Percentiles rank a stretch among this genome's conserved stretches.
Evolutionary conservation across 2,113 vertebrate species (phyloP).

Genomic region (Cottus gobio): DNA sequence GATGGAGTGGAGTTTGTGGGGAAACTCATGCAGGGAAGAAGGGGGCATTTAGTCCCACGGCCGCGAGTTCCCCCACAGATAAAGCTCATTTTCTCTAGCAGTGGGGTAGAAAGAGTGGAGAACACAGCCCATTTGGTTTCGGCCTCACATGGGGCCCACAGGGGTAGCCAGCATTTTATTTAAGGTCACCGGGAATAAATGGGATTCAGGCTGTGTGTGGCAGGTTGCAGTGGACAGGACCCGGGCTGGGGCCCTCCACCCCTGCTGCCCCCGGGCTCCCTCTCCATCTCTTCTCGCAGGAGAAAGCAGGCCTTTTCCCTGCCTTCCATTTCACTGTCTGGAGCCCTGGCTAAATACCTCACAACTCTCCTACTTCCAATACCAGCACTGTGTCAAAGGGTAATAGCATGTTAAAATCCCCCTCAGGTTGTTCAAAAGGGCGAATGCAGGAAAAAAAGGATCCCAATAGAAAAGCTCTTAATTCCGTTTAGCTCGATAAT

Average conservation of each 20-base stretch:
- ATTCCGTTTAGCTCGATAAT: constrained; percentile 75
- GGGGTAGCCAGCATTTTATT: constrained; percentile 84
- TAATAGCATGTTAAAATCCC: constrained; percentile 83
- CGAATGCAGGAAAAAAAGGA: constrained; percentile 51
- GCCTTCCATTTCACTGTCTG: constrained; percentile 76
- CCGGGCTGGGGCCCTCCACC: constrained; percentile 76
- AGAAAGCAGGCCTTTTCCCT: constrained; percentile 70
- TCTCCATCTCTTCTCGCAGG: constrained; percentile 75
- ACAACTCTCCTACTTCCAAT: constrained; percentile 72
- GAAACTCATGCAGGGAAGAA: constrained; percentile 75
- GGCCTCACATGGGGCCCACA: constrained; percentile 80
- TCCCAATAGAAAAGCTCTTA: constrained; percentile 72
- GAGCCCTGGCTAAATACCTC: constrained; percentile 74
- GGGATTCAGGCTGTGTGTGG: constrained; percentile 82
- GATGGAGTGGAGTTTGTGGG: constrained; percentile 73
- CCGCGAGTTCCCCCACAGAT: constrained; percentile 81
- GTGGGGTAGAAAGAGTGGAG: constrained; percentile 80
- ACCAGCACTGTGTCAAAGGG: constrained; percentile 77
- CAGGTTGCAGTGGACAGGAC: constrained; percentile 79
- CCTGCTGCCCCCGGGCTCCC: constrained; percentile 73
- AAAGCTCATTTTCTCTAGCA: constrained; percentile 85
- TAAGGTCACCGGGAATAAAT: constrained; percentile 86
- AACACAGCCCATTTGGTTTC: constrained; percentile 81
- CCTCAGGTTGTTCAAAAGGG: constrained; percentile 79
- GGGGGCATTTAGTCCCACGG: constrained; percentile 80